A percentile compares a stretch with the other conserved stretches of the same genome.
These are phyloP conservation scores for Phengaris alcon DNA, from an alignment of 2,888 invertebrate species.

Conservation along the genomic window DNA sequence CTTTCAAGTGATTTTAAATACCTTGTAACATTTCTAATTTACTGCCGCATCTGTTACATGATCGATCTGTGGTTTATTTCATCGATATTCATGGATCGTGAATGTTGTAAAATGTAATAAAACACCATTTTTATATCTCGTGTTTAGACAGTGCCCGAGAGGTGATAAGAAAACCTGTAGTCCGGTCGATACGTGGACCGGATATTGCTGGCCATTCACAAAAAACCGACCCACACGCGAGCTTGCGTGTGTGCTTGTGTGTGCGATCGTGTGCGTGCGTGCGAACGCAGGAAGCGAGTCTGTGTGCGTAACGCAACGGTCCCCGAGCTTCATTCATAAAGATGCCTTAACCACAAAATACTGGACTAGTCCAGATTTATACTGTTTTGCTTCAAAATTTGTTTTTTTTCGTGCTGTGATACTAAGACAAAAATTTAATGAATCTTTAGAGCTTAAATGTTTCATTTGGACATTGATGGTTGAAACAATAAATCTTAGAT, in stretches of 20 bases:
- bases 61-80: slow-evolving; percentile 47
- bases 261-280: slow-evolving; percentile 41
- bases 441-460: background rate
- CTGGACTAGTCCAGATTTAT: slow-evolving; percentile 12
- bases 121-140: slow-evolving; percentile 76
- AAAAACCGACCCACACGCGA: slow-evolving; percentile 60
- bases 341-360: slow-evolving; percentile 46
- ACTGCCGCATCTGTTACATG: background rate
- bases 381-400: background rate
- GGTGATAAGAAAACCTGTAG: slow-evolving; percentile 77
- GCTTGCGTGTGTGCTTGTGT: slow-evolving; percentile 36
- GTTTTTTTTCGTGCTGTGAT: background rate
- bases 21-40: background rate
- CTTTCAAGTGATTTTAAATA: too few species aligned
- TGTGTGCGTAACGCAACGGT: slow-evolving; percentile 52
- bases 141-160: slow-evolving; percentile 76
- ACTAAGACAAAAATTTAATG: background rate
- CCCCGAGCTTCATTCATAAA: slow-evolving; percentile 72
- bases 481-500: background rate
- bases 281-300: background rate
- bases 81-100: slow-evolving; percentile 67
- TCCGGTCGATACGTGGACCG: slow-evolving; percentile 64
- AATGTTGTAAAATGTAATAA: slow-evolving; percentile 73
- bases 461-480: too few species aligned
- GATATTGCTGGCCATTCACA: slow-evolving; percentile 77